Base-by-base conservation (phyloP, 2,888 invertebrate genomes). In the Julus scanicus region DNA sequence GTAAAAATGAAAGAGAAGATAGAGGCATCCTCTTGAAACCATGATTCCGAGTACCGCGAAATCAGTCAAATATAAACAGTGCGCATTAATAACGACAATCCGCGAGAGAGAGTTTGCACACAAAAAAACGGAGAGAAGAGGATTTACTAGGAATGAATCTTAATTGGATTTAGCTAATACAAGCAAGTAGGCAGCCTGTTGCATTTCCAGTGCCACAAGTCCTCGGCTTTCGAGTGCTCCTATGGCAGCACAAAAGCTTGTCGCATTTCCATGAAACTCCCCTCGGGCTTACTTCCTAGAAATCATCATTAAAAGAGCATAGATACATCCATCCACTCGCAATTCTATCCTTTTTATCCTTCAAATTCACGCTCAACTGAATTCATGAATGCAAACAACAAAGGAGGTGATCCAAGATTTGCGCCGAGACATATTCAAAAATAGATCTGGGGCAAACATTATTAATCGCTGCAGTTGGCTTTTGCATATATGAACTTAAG, bases 301-400 rank as follows among this genome's bases (percentile, higher is more conserved):
- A 86, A 48, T 20, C 86, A 20, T 86, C 86, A 86, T 86, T 86
- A 86, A 86, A 86, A 48, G 44, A n/a, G 48, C 86, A 20, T 20
- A 20, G 63, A 63, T 63, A 63, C 40, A 11, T 84, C 9, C 40
- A 40, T 40, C 48, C 84, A 84, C n/a, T 84, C 84, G 15, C 63
- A 20, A 63, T 63, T 63, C 63, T 63, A 63, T 63, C 63, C 20
- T 20, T 63, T 20, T 29, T 29, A 1, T 29, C 1, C 29, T 29
- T 63, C 63, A 63, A 63, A 63, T 63, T 63, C n/a, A 63, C 63
- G 63, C 63, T 63, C 63, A 63, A 63, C n/a, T 63, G 63, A n/a
- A 63, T 63, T 63, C 63, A n/a, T 20, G 63, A 63, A 6, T 63
- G 63, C n/a, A 63, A 63, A 20, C 63, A 63, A 63, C 63, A 17